Conservation (phyloP, 2,888 invertebrate genomes). For the Drepanosiphum platanoidis region DNA sequence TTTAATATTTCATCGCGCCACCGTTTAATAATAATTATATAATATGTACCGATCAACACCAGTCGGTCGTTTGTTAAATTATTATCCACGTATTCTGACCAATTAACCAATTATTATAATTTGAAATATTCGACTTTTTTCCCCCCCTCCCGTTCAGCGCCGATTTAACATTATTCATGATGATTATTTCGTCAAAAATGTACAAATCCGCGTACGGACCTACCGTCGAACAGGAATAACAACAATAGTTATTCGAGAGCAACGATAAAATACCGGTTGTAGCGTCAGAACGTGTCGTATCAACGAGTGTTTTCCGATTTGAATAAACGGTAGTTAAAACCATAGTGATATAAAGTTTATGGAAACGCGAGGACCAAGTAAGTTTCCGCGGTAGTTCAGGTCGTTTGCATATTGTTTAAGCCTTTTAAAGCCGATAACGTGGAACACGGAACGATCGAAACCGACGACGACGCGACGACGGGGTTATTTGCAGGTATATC, state of each 20-base stretch:
- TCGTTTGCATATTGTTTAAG: constrained; percentile 7
- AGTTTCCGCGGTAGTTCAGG: neutral
- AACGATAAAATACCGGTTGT: neutral
- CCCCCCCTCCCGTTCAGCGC: neutral
- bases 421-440: neutral
- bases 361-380: neutral
- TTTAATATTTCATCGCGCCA: neutral
- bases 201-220: no score
- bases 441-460: neutral
- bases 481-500: no score
- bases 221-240: no score
- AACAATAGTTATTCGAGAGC: neutral
- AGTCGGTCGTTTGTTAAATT: neutral
- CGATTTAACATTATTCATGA: neutral
- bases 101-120: neutral
- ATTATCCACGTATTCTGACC: neutral
- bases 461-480: no score
- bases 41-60: neutral
- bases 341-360: neutral
- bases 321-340: neutral
- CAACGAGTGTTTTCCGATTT: neutral
- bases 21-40: neutral
- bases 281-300: neutral
- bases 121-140: neutral
- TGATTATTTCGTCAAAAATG: neutral